phyloP scores from a whole-genome alignment of 2,888 invertebrate species.

The Lamproptera curius region DNA sequence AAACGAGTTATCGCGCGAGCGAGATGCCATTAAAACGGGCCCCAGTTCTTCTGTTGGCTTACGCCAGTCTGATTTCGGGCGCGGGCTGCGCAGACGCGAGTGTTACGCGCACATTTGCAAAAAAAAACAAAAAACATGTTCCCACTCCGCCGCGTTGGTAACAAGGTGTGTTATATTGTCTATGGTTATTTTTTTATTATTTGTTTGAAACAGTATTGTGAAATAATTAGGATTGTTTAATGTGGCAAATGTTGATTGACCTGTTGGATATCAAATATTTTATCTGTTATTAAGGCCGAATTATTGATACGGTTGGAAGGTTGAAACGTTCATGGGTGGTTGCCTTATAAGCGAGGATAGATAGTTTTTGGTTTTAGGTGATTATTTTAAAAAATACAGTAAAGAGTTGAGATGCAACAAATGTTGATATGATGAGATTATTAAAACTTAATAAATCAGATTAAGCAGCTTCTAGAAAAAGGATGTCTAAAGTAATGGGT shows the following conservation, averaged over 20 bases:
- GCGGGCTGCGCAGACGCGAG: conserved; percentile 44
- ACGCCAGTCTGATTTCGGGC: conserved; percentile 51
- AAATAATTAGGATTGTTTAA: background rate
- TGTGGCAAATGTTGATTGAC: background rate
- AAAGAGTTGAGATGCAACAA: too few species aligned
- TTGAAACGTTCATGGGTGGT: background rate
- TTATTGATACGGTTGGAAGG: background rate
- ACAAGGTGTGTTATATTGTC: conserved; percentile 52
- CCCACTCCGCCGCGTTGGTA: conserved; percentile 66
- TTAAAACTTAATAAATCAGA: too few species aligned
- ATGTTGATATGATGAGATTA: too few species aligned
- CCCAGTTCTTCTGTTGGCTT: conserved; percentile 34
- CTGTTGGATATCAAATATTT: background rate
- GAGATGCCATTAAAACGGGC: conserved; percentile 53
- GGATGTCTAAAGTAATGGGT: too few species aligned
- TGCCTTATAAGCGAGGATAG: too few species aligned
- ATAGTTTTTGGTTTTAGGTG: too few species aligned
- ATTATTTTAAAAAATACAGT: too few species aligned
- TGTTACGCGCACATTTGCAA: conserved; percentile 34
- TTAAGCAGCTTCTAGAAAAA: too few species aligned
- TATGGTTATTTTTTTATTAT: too few species aligned
- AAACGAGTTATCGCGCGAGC: conserved; percentile 54
- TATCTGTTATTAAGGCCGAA: conserved; percentile 1
- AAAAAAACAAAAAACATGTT: conserved; percentile 53
- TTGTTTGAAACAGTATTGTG: too few species aligned